These are phyloP conservation scores for Leptinotarsa rubiginosa DNA, from an alignment of 2,888 invertebrate species.

Conservation along the genomic window DNA sequence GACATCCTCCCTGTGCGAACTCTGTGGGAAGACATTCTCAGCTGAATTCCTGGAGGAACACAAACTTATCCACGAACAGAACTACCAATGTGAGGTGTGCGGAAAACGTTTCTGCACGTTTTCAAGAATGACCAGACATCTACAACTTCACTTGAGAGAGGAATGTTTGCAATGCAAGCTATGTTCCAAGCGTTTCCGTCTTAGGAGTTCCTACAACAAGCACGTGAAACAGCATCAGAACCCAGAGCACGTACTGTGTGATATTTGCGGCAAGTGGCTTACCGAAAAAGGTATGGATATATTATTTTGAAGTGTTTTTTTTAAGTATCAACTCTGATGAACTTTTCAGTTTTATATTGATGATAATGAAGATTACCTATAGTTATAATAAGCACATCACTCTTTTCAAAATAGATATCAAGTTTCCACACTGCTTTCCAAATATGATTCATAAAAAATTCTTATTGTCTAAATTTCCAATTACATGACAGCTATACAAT, in stretches of 20 bases:
- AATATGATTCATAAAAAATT: no score
- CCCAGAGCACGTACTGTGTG: background rate
- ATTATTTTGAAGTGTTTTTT: no score
- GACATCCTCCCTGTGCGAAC: background rate
- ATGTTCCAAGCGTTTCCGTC: background rate
- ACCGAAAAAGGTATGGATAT: background rate
- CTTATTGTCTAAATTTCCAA: no score
- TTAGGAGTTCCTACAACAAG: background rate
- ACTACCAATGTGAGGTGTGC: conserved; percentile 6
- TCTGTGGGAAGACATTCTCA: background rate
- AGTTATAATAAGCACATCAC: no score
- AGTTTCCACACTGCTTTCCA: no score
- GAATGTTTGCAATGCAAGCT: background rate
- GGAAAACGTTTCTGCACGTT: background rate
- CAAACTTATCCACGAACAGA: background rate
- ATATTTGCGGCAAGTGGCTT: conserved; percentile 11
- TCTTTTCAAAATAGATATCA: no score
- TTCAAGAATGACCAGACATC: background rate
- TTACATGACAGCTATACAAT: no score
- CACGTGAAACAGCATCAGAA: background rate
- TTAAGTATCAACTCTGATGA: no score
- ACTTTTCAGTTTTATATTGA: no score
- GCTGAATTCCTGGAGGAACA: background rate
- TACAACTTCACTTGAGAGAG: background rate
- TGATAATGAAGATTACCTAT: no score